Base-by-base conservation (phyloP, 2,113 vertebrate genomes). In the Xyliphius kryptos region DNA sequence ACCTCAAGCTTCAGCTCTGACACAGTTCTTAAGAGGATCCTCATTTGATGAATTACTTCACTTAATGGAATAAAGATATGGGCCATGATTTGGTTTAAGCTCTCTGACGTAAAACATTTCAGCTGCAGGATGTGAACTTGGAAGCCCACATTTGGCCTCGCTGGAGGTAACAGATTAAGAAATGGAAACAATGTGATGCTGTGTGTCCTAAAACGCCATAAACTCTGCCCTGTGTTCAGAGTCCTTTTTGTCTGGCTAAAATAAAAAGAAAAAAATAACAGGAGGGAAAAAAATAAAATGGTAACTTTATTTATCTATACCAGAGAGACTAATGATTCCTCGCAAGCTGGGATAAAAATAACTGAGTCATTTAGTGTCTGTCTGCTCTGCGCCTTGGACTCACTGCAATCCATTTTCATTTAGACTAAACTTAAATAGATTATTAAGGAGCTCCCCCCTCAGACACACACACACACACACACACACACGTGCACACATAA, bases 301-400 rank as follows among this genome's bases (percentile, higher is more conserved):
- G 78, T 83, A 82, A 83, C 79, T 79, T 78, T 74, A 83, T 88
- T 86, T 83, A 84, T 86, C 80, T 82, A 17, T 10, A 49, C 77
- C 68, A 73, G 67, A 71, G 76, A 68, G 73, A 75, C 79, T 84
- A 80, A 81, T 80, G 79, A 77, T 78, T 69, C 75, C 76, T 81
- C 61, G 72, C 59, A 70, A 82, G 82, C 79, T 74, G 82, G 81
- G 80, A 85, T 84, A 85, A 83, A 85, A 83, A 72, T 81, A 67
- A 73, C 59, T 49, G 73, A 78, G 79, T 81, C 81, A 85, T 79
- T 61, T 73, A 75, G 80, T 77, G 81, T 80, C 75, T 75, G 74
- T 75, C 46, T 73, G 77, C 74, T 69, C 70, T 66, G 73, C 65
- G 77, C 79, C 73, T 65, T 62, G 68, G 67, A 66, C 67, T 15